Conservation (phyloP, 2,113 vertebrate species). For the Pseudorhombus dupliciocellatus region DNA sequence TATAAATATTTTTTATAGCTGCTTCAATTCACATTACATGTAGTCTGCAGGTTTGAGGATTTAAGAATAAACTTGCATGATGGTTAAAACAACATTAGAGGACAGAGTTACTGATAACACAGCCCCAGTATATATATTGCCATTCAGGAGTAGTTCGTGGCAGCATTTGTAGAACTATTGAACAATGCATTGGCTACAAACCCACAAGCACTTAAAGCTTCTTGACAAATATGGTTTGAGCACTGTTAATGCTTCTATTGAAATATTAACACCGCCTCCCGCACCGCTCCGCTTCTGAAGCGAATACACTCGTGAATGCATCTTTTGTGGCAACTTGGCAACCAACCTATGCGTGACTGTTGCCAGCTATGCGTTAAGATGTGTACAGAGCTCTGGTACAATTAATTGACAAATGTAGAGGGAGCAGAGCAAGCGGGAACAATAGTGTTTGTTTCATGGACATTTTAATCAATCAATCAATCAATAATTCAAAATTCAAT, state of each 20-base stretch:
- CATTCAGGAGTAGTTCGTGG: background rate
- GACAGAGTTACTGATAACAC: conserved; percentile 1
- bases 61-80: background rate
- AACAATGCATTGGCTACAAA: conserved; percentile 14
- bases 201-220: background rate
- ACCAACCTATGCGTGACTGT: background rate
- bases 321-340: background rate
- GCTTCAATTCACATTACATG: background rate
- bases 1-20: background rate
- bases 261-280: background rate
- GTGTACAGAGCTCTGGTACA: background rate
- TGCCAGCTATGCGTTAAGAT: background rate
- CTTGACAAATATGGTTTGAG: conserved; percentile 24
- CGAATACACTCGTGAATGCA: background rate
- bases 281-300: background rate
- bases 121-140: background rate
- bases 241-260: conserved; percentile 11
- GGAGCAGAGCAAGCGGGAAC: background rate
- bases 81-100: background rate
- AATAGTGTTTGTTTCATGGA: conserved; percentile 13
- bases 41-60: background rate
- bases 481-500: conserved; percentile 4
- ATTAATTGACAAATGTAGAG: background rate
- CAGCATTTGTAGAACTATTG: conserved; percentile 11
- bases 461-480: conserved; percentile 18